These are phyloP conservation scores for Cerastis rubricosa DNA, from an alignment of 2,888 invertebrate genomes.

Conservation along the genomic window DNA sequence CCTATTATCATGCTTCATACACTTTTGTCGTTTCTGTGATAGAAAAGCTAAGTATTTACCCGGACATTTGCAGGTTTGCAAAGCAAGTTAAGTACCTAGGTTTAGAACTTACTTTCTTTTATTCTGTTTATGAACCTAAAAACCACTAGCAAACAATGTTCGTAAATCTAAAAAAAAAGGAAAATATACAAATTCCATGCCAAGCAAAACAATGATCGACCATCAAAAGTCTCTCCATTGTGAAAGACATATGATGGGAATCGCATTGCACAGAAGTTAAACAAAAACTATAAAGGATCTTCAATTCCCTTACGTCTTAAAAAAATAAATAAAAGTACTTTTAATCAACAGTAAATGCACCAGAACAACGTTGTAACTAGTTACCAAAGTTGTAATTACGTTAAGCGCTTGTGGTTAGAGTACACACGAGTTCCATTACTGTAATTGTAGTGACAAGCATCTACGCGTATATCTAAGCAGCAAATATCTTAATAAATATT, in stretches of 20 bases:
- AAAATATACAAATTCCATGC: no score
- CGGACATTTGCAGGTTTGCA: background rate
- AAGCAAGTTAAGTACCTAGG: background rate
- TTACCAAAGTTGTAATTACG: conserved; percentile 52
- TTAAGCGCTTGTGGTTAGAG: conserved; percentile 25
- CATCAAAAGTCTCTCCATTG: background rate
- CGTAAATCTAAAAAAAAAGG: background rate
- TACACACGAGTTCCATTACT: conserved; percentile 47
- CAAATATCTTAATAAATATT: conserved; percentile 23
- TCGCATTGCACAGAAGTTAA: background rate
- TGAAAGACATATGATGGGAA: no score
- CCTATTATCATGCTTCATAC: no score
- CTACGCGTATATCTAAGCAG: conserved; percentile 21
- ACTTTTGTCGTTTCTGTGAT: no score
- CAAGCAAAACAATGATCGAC: background rate
- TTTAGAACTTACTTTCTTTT: background rate
- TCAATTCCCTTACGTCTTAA: background rate
- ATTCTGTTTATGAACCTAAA: background rate
- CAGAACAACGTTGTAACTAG: conserved; percentile 19
- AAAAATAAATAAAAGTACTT: background rate
- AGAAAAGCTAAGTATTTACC: background rate
- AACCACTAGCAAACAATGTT: background rate
- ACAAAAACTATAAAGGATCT: background rate
- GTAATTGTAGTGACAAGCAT: conserved; percentile 42
- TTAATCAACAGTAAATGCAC: conserved; percentile 29